These are phyloP conservation scores for Muscicapa adusta DNA, from an alignment of 2,113 vertebrate species.

Conservation along the genomic window DNA sequence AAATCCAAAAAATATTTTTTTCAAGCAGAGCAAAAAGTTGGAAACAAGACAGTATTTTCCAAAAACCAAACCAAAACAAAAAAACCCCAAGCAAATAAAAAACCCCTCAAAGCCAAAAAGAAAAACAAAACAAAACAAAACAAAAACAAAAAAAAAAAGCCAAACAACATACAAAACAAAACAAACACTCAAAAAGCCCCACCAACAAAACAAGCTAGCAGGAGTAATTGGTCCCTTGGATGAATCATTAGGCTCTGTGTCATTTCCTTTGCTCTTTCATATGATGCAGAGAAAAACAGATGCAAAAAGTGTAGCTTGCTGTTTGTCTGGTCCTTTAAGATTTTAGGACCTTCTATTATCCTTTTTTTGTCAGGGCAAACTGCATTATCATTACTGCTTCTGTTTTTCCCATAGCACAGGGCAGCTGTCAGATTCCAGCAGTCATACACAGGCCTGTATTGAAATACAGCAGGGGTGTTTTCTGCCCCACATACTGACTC, in stretches of 20 bases:
- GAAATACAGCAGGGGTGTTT: background rate
- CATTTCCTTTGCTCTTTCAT: background rate
- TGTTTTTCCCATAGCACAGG: background rate
- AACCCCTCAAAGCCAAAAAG: too few species aligned
- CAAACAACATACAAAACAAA: background rate
- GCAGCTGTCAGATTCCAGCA: background rate
- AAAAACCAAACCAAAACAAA: background rate
- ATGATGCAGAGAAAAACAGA: background rate
- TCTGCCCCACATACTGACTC: background rate
- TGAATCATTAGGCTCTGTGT: background rate
- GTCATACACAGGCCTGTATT: background rate
- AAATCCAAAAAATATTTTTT: background rate
- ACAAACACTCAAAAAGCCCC: background rate
- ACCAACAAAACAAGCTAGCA: background rate
- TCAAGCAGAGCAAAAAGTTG: background rate
- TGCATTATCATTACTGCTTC: background rate
- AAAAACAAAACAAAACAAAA: accelerated
- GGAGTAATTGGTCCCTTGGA: background rate
- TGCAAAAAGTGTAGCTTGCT: background rate
- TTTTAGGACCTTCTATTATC: background rate
- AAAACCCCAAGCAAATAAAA: background rate
- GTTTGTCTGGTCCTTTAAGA: background rate
- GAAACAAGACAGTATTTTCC: background rate
- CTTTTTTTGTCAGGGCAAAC: background rate
- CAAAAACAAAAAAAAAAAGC: too few species aligned